A percentile compares a stretch with the other conserved stretches of the same genome.
phyloP scores from a whole-genome alignment of 2,888 invertebrate genomes.

The Dicyrtoma fusca region DNA sequence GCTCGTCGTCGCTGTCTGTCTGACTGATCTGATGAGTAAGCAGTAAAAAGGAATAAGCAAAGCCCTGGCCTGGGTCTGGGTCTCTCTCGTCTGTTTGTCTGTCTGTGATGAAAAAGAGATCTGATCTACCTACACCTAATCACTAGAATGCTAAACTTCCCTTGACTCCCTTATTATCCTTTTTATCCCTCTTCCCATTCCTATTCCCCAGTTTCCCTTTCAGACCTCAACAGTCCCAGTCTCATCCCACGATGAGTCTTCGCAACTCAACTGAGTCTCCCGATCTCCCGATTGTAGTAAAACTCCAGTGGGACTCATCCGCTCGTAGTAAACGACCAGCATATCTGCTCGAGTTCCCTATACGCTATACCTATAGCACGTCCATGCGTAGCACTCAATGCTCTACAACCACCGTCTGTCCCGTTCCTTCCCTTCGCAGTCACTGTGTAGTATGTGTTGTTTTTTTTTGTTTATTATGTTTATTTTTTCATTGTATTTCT shows the following conservation, averaged over 20 bases:
- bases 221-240: too few species aligned
- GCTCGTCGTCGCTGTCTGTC: not conserved
- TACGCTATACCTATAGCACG: too few species aligned
- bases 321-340: not conserved
- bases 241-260: too few species aligned
- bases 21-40: not conserved
- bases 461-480: too few species aligned
- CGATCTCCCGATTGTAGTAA: not conserved
- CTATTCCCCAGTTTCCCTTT: not conserved
- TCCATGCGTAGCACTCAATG: too few species aligned
- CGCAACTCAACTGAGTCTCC: not conserved
- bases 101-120: not conserved
- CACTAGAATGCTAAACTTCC: not conserved
- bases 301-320: not conserved
- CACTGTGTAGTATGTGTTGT: too few species aligned
- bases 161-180: slow-evolving; percentile 1
- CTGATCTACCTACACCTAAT: not conserved
- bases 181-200: too few species aligned
- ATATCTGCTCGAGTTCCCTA: too few species aligned
- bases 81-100: slow-evolving; percentile 4
- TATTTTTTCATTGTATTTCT: too few species aligned
- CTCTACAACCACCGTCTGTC: too few species aligned
- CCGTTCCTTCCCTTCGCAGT: too few species aligned
- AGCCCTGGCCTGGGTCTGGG: not conserved
- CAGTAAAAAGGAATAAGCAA: too few species aligned